Evolutionary conservation across 2,113 vertebrate genomes (phyloP), one percentile per base, ranked within the genome.

Genomic region (Neotoma lepida): DNA sequence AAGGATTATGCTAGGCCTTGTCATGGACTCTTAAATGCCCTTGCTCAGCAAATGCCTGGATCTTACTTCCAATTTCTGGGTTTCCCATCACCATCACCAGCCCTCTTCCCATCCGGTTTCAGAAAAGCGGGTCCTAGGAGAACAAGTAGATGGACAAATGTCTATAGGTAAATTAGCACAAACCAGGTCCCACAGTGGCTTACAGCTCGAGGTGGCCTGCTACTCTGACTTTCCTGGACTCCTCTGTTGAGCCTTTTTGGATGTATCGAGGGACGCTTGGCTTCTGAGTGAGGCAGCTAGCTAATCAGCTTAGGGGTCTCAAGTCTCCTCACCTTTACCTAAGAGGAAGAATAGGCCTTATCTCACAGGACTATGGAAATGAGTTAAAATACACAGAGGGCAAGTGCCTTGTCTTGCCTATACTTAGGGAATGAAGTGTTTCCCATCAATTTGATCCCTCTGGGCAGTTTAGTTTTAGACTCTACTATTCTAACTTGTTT

Each of bases 1-100:
- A 92, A 93, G 56, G 77, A 92, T 71, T 39, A 76, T 41, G 41
- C 33, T 54, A 70, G 68, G 82, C 87, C 56, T 94, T 70, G 33
- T 63, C 51, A 18, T 77, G 35, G 51, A 49, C 41, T 78, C 22
- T 93, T 58, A 24, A 17, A 44, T 39, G n/a, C 64, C 77, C 49
- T 88, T 30, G 3, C 70, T 51, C 49, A 51, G 54, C 58, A 88
- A 49, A 77, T 30, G 33, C 26, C 68, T 88, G 82, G 24, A 41
- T 66, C 12, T 81, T 70, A 63, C 15, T 71, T 91, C 73, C 39
- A 6, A 89, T 88, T 91, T 96, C 56, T 71, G 54, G 14, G 8
- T 22, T 58, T 44, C 7, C 5, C 1, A 54, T 33, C 26, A 51
- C 54, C 41, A 56, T 51, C 13, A 73, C 14, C 46, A 44, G 58